Conservation (phyloP, 2,888 invertebrate species). For the Adelphocoris suturalis region DNA sequence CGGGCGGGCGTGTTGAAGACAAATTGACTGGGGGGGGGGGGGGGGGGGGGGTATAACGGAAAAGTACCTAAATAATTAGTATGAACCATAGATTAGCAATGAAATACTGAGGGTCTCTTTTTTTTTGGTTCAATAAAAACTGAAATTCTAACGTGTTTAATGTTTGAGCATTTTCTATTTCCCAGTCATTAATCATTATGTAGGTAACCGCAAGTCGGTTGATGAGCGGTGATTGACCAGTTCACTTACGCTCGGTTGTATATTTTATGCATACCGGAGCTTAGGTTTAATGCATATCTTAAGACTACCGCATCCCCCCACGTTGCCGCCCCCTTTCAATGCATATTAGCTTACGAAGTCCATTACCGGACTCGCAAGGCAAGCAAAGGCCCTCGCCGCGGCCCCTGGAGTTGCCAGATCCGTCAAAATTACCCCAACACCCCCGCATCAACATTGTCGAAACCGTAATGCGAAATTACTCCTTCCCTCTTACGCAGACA, state of each 20-base stretch:
- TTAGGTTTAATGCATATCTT: slow-evolving; percentile 69
- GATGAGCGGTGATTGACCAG: slow-evolving; percentile 57
- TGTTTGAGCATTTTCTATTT: no score
- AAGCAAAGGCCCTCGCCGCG: slow-evolving; percentile 37
- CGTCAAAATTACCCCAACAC: slow-evolving; percentile 29
- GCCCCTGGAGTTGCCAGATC: slow-evolving; percentile 13
- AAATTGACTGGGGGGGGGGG: no score
- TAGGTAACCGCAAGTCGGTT: not conserved
- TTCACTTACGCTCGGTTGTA: slow-evolving; percentile 63
- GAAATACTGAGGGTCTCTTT: no score
- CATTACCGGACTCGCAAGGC: slow-evolving; percentile 66
- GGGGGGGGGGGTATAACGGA: no score
- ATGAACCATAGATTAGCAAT: no score
- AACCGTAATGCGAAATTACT: slow-evolving; percentile 26
- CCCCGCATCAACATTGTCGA: not conserved
- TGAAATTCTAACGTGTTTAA: no score
- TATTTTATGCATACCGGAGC: slow-evolving; percentile 62
- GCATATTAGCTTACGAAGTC: slow-evolving; percentile 68
- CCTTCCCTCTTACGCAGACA: not conserved
- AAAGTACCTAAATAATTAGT: no score
- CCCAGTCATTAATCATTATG: no score
- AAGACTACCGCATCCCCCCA: slow-evolving; percentile 14
- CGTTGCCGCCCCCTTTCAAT: slow-evolving; percentile 22
- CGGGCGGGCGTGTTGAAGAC: no score
- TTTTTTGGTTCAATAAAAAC: no score